Percentiles rank a stretch among this genome's conserved stretches.
Conservation (phyloP, 1,140 invertebrate genomes). For the Nomia melanderi region DNA sequence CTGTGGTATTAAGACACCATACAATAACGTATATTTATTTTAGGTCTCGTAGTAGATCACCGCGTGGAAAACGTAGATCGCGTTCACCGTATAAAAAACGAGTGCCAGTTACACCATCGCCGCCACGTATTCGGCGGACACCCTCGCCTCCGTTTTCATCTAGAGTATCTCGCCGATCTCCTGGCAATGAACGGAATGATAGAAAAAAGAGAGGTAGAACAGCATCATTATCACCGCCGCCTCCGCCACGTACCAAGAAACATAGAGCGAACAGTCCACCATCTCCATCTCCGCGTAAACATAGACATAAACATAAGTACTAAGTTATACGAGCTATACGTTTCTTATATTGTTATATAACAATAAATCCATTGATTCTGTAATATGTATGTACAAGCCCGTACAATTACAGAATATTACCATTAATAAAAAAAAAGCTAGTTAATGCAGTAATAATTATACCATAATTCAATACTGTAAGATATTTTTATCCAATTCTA, state of each 20-base stretch:
- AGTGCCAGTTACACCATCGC: constrained; percentile 76
- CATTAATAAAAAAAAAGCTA: constrained; percentile 20
- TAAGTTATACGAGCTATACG: constrained; percentile 57
- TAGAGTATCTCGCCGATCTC: constrained; percentile 74
- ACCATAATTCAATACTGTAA: constrained; percentile 23
- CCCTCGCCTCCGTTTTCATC: constrained; percentile 76
- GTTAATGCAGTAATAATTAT: constrained; percentile 23
- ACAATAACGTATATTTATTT: constrained; percentile 15
- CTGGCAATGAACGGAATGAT: constrained; percentile 70
- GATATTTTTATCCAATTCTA: constrained; percentile 27
- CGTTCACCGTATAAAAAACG: constrained; percentile 78
- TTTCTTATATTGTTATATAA: constrained; percentile 30
- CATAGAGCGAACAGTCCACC: constrained; percentile 75
- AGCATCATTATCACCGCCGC: constrained; percentile 76
- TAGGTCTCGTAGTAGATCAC: constrained; percentile 79
- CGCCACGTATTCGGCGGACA: constrained; percentile 77
- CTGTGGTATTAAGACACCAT: constrained; percentile 26
- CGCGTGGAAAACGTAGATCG: constrained; percentile 76
- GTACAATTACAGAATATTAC: constrained; percentile 16
- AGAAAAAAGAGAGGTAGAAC: constrained; percentile 75
- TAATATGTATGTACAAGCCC: constrained; percentile 13
- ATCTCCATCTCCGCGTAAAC: constrained; percentile 78
- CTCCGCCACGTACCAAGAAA: constrained; percentile 72
- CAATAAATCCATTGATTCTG: constrained; percentile 12
- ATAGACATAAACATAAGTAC: constrained; percentile 82